Evolutionary conservation across 1,140 invertebrate species (phyloP).

Genomic region (Atta colombica): DNA sequence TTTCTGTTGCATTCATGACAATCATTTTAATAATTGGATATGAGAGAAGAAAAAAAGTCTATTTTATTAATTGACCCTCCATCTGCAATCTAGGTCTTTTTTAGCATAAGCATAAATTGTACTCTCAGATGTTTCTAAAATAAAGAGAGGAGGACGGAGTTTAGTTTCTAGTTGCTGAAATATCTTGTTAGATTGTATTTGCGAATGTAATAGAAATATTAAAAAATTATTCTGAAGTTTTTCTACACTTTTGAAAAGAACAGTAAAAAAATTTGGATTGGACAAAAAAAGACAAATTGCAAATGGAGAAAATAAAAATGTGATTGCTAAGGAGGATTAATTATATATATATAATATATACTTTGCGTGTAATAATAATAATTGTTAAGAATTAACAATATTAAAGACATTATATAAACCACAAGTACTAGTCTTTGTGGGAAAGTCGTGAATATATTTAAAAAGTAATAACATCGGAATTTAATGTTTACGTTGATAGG

Average conservation of each 20-base stretch:
- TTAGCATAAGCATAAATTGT: no score
- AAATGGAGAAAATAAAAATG: no score
- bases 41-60: neutral
- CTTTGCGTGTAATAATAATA: neutral
- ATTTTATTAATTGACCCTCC: neutral
- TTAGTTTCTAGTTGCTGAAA: no score
- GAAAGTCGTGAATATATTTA: constrained; percentile 18
- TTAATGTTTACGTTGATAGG: neutral
- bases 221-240: no score
- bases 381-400: neutral
- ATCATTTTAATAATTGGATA: constrained; percentile 19
- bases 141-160: no score
- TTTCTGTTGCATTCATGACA: neutral
- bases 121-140: no score
- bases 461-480: neutral
- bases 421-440: neutral
- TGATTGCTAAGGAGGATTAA: neutral
- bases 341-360: neutral
- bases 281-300: no score
- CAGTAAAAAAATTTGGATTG: no score
- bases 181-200: no score
- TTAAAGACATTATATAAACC: neutral
- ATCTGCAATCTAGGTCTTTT: no score
- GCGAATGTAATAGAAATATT: no score
- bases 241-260: no score